Conservation (phyloP, 2,113 vertebrate species). For the Chaetura pelagica region DNA sequence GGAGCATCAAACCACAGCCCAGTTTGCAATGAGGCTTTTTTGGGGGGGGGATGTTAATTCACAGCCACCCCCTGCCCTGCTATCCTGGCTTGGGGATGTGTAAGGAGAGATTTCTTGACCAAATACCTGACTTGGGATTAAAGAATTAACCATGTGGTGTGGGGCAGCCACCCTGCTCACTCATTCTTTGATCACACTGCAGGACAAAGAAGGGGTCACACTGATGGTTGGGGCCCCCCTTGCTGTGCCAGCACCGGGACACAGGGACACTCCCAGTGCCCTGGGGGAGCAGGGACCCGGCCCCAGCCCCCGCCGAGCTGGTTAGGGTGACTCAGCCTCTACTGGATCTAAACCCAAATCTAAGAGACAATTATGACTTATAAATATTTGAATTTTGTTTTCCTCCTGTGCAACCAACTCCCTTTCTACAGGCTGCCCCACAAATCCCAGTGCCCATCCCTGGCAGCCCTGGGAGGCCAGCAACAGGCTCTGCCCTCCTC, state of each 20-base stretch:
- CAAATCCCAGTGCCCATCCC: background rate
- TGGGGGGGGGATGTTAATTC: background rate
- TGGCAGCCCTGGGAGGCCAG: background rate
- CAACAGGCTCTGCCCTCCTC: background rate
- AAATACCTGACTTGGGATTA: accelerated
- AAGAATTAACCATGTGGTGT: accelerated
- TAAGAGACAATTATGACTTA: constrained; percentile 56
- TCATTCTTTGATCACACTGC: accelerated
- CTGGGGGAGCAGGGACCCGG: background rate
- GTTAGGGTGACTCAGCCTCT: constrained; percentile 32
- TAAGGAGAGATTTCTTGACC: background rate
- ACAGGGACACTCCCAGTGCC: accelerated
- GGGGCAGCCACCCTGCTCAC: background rate
- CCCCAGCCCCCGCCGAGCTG: background rate
- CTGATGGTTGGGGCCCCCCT: accelerated
- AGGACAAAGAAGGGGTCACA: background rate
- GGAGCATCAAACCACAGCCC: background rate
- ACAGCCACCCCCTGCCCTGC: background rate
- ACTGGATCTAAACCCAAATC: constrained; percentile 11
- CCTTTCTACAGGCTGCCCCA: background rate
- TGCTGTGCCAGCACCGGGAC: background rate
- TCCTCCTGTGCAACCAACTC: constrained; percentile 31
- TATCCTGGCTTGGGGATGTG: accelerated
- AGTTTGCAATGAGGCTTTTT: background rate
- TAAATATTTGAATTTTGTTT: constrained; percentile 61